Evolutionary conservation across 37 sponge, comb jelly and placozoan genomes (phyloP).

Genomic region (Lycopodina hypogea): DNA sequence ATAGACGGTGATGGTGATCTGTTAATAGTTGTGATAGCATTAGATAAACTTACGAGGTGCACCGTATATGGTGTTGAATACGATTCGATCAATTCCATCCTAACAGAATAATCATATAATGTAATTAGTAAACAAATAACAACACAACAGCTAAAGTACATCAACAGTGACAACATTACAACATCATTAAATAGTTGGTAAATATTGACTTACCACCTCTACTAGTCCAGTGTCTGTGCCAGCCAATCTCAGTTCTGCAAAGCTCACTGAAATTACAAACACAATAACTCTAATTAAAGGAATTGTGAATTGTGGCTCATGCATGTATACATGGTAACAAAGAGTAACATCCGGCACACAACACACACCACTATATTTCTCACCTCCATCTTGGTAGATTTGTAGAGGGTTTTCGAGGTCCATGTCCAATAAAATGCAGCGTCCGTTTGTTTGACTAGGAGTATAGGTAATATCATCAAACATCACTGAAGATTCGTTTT

Average conservation of each 20-base stretch:
- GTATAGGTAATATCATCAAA: not conserved
- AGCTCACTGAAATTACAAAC: not conserved
- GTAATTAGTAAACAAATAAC: too few species aligned
- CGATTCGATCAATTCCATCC: not conserved
- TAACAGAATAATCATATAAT: not conserved
- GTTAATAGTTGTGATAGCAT: not conserved
- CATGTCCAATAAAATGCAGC: constrained; percentile 13
- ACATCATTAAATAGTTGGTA: too few species aligned
- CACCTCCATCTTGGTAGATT: not conserved
- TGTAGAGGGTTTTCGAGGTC: constrained; percentile 3
- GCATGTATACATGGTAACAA: not conserved
- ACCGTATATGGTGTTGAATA: not conserved
- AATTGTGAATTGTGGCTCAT: not conserved
- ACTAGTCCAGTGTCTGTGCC: constrained; percentile 6
- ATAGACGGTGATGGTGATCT: too few species aligned
- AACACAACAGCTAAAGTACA: not conserved
- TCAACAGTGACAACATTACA: too few species aligned
- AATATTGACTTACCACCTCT: not conserved
- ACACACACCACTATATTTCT: too few species aligned
- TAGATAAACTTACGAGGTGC: not conserved
- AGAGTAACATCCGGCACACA: too few species aligned
- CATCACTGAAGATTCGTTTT: not conserved
- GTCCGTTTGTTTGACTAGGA: not conserved
- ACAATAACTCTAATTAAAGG: not conserved
- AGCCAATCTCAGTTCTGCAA: not conserved